Evolutionary conservation across 2,888 invertebrate genomes (phyloP).

Genomic region (Tiliacea citrago): DNA sequence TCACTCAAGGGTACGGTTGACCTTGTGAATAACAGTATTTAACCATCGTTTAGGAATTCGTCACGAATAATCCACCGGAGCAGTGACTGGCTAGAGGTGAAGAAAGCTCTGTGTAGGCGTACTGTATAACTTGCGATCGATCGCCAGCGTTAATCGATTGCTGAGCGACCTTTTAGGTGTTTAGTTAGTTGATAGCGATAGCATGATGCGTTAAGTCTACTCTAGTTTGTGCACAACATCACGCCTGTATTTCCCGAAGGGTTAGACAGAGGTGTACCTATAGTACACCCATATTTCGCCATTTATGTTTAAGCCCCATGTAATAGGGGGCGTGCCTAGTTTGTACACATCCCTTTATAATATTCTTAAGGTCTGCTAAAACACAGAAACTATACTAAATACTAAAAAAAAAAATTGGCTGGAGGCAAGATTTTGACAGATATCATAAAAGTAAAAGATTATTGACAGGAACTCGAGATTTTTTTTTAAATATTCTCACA

Average conservation of each 20-base stretch:
- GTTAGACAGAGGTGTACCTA: too few species aligned
- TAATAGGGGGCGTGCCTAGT: too few species aligned
- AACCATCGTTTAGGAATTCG: slow-evolving; percentile 51
- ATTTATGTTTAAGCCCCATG: too few species aligned
- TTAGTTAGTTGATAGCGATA: neutral
- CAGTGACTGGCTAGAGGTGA: slow-evolving; percentile 23
- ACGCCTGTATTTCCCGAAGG: too few species aligned
- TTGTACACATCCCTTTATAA: neutral
- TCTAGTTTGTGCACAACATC: neutral
- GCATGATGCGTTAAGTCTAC: neutral
- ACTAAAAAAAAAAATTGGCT: too few species aligned
- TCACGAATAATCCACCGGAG: slow-evolving; percentile 46
- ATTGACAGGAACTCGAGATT: neutral
- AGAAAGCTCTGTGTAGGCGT: slow-evolving; percentile 2
- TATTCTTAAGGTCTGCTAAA: too few species aligned
- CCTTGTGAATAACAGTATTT: slow-evolving; percentile 50
- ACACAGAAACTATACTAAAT: neutral
- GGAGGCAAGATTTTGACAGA: neutral
- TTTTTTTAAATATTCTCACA: neutral
- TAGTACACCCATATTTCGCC: too few species aligned
- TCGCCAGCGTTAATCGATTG: neutral
- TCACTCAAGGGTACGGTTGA: slow-evolving; percentile 40
- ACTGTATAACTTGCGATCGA: slow-evolving; percentile 23
- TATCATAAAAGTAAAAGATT: neutral
- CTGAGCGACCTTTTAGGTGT: too few species aligned